These are phyloP conservation scores for Pungitius pungitius DNA, from an alignment of 2,113 vertebrate species.

Conservation along the genomic window DNA sequence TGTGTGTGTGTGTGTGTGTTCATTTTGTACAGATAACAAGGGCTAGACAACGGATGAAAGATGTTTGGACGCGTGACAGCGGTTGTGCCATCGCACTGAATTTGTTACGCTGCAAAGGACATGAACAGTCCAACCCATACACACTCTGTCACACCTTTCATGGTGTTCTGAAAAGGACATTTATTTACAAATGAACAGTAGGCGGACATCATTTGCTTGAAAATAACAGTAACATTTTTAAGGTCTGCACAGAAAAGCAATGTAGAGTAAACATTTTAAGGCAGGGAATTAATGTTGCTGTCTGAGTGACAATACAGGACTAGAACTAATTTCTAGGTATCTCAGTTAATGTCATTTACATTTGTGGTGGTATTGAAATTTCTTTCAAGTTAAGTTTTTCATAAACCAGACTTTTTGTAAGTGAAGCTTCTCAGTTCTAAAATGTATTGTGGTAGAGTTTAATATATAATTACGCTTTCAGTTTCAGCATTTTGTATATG, in stretches of 20 bases:
- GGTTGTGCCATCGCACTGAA: conserved; percentile 14
- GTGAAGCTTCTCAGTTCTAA: not conserved
- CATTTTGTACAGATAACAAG: not conserved
- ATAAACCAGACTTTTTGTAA: not conserved
- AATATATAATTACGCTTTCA: not conserved
- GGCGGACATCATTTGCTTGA: not conserved
- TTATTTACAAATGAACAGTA: not conserved
- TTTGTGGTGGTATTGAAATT: not conserved
- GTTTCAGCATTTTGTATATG: not conserved
- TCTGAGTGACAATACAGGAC: not conserved
- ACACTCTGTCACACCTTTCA: not conserved
- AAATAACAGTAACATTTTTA: not conserved
- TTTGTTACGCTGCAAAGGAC: conserved; percentile 11
- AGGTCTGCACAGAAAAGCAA: not conserved
- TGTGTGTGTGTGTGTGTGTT: not conserved
- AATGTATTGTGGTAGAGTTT: not conserved
- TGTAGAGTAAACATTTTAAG: not conserved
- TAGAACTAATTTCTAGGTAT: not conserved
- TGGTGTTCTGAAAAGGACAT: not conserved
- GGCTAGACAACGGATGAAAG: not conserved
- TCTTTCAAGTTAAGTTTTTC: not conserved
- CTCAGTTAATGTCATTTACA: not conserved
- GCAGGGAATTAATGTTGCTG: not conserved
- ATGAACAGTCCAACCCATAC: conserved; percentile 19
- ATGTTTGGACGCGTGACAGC: not conserved